Base-by-base conservation (phyloP, 2,797 vertebrate genomes). In the Crypturellus tataupa region DNA sequence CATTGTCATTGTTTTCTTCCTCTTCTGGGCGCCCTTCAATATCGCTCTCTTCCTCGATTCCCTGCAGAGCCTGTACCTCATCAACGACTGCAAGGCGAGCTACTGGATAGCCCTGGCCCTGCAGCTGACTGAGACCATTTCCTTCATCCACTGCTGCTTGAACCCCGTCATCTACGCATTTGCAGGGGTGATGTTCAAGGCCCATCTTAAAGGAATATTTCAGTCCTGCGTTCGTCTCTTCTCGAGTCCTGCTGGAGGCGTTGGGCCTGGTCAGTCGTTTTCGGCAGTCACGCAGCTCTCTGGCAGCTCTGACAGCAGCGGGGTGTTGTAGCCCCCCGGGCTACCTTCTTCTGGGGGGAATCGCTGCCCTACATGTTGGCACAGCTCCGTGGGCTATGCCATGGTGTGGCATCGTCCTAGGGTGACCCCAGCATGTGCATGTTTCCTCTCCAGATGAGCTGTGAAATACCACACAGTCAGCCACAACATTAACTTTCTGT, bases 21-120 rank as follows among this genome's bases (percentile, higher is more conserved):
- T 98, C 29, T 98, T 98, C 96, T 98, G 98, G 98, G 90, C 97
- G 55, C 98, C 98, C 0, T 98, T 97, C 95, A 98, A 98, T 2
- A 4, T 94, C 0, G 91, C 72, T 2, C 87, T 98, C 29, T 95
- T 98, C 95, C 95, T 98, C 8, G 95, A 95, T 4, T 96, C 97
- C 3, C 90, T 98, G 84, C 96, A 97, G 33, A 94, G 71, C 80
- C 62, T 98, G 91, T 94, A 93, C 16, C 0, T 98, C 90, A 85
- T 98, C 80, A 95, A 96, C 0, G 93, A 97, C 6, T 98, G 98
- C 24, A 5, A 29, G 42, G 17, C 27, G 0, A 97, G 71, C 89
- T 95, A 96, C 79, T 81, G n/a, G 72, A 96, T 98, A 51, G 80
- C 83, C 0, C 89, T 95, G 16, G 97, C 97, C 76, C 95, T 97